Conservation (phyloP, 2,113 vertebrate genomes). For the Motacilla tschutschensis region DNA sequence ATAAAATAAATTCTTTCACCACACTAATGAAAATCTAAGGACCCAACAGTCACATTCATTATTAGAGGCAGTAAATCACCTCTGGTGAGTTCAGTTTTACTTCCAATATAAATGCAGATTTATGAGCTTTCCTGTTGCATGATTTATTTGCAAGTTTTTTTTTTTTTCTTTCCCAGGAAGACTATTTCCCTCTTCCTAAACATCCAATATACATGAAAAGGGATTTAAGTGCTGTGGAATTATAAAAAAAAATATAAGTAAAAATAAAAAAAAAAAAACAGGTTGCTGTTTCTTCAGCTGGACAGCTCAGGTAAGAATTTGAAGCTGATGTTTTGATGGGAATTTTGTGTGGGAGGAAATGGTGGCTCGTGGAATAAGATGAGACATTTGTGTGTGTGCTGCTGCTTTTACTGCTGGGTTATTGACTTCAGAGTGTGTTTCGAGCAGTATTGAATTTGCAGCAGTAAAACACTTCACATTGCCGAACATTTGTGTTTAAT, state of each 20-base stretch:
- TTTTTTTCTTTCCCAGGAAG: background rate
- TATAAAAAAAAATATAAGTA: background rate
- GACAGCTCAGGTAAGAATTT: background rate
- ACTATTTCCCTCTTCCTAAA: background rate
- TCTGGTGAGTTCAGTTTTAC: conserved; percentile 4
- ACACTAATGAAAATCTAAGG: conserved; percentile 8
- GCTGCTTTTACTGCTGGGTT: background rate
- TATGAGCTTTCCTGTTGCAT: background rate
- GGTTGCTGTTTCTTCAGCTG: background rate
- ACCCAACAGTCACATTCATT: background rate
- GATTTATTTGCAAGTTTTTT: background rate
- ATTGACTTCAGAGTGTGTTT: background rate
- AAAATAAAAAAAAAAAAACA: background rate
- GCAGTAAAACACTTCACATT: background rate
- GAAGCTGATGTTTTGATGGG: background rate
- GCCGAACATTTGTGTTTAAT: background rate
- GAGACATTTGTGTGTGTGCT: background rate
- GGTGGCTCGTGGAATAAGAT: background rate
- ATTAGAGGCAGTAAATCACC: conserved; percentile 6
- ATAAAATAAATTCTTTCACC: conserved; percentile 21
- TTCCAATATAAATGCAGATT: conserved; percentile 19
- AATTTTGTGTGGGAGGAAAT: background rate
- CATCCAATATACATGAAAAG: background rate
- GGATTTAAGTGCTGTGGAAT: background rate
- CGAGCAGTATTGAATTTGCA: background rate